phyloP scores from a whole-genome alignment of 2,888 invertebrate species.

The Bugula neritina region DNA sequence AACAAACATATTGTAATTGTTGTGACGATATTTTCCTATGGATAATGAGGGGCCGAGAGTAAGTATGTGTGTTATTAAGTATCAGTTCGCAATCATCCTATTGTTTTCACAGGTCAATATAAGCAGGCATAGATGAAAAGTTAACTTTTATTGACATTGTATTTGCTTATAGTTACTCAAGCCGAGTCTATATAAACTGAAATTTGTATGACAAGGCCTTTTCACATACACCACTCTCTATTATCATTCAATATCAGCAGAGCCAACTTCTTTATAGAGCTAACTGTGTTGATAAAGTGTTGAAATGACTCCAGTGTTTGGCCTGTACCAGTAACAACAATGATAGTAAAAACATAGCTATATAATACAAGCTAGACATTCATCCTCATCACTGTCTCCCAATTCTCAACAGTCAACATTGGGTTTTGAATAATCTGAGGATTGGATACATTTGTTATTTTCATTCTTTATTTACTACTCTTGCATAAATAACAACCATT shows the following conservation, averaged over 20 bases:
- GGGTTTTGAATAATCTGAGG: too few relatives aligned
- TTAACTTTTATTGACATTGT: slow-evolving; percentile 25
- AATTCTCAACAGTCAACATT: background rate
- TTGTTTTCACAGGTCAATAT: slow-evolving; percentile 14
- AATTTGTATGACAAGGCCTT: background rate
- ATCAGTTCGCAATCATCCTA: slow-evolving; percentile 7
- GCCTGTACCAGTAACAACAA: background rate
- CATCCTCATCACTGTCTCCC: background rate
- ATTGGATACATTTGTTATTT: too few relatives aligned
- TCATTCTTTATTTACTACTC: too few relatives aligned
- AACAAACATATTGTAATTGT: slow-evolving; percentile 23
- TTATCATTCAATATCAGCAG: background rate
- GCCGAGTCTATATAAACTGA: slow-evolving; percentile 18
- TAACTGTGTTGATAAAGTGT: background rate
- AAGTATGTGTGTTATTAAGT: slow-evolving; percentile 9
- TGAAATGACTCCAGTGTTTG: background rate
- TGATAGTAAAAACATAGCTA: background rate
- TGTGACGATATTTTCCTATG: background rate
- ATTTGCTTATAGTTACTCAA: slow-evolving; percentile 19
- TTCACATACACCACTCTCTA: background rate
- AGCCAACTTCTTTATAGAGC: background rate
- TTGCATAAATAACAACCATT: too few relatives aligned
- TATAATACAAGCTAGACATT: background rate
- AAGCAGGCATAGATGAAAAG: slow-evolving; percentile 24
- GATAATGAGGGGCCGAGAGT: background rate